Percentiles rank a stretch among this genome's conserved stretches.
Conservation (phyloP, 1,140 invertebrate genomes). For the Zaprionus tsacasi region DNA sequence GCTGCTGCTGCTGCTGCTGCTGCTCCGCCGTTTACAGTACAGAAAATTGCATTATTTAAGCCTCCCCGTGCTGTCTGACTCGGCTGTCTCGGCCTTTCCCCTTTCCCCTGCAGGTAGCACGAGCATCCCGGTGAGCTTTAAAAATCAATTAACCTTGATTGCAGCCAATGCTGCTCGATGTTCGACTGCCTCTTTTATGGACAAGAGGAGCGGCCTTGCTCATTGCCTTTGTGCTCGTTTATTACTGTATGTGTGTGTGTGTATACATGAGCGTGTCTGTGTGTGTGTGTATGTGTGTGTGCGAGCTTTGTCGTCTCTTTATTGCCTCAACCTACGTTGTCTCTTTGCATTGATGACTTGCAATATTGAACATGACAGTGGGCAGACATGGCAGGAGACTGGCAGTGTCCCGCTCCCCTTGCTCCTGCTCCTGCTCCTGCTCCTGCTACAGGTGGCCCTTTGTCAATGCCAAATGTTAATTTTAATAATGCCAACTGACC, state of each 20-base stretch:
- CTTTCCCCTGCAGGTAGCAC: not conserved
- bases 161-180: slow-evolving; percentile 46
- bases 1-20: slow-evolving; percentile 36
- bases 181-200: slow-evolving; percentile 26
- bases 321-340: slow-evolving; percentile 40
- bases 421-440: slow-evolving; percentile 8
- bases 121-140: slow-evolving; percentile 59
- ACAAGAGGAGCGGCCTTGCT: slow-evolving; percentile 3
- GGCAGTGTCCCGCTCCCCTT: not conserved
- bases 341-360: slow-evolving; percentile 72
- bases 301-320: slow-evolving; percentile 50
- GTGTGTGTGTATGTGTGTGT: slow-evolving; percentile 2
- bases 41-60: slow-evolving; percentile 75
- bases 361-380: slow-evolving; percentile 82
- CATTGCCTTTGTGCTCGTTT: slow-evolving; percentile 56
- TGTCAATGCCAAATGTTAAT: slow-evolving; percentile 73
- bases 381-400: slow-evolving; percentile 30
- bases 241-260: slow-evolving; percentile 26
- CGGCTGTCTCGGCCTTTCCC: not conserved
- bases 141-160: slow-evolving; percentile 84
- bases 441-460: slow-evolving; percentile 24
- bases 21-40: slow-evolving; percentile 39
- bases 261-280: too few relatives aligned
- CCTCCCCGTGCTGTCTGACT: slow-evolving; percentile 13
- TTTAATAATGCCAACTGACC: slow-evolving; percentile 66